Evolutionary conservation across 2,797 vertebrate genomes (phyloP).

Genomic region (Momotus momota): DNA sequence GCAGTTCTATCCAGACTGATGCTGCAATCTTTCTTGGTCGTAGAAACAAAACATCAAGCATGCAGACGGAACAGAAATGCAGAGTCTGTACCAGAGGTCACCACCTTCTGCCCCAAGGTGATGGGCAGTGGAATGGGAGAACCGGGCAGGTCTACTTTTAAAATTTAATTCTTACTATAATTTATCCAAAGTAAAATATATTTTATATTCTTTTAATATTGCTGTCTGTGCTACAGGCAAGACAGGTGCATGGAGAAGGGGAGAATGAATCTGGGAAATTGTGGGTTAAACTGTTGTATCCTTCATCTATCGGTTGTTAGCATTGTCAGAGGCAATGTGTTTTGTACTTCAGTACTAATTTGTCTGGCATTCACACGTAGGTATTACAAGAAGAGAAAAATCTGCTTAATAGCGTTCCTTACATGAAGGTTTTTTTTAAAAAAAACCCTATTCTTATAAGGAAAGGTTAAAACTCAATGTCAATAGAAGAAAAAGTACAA

Average conservation of each 20-base stretch:
- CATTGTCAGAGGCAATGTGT: background rate
- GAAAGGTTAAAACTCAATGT: constrained; percentile 55
- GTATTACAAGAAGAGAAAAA: constrained; percentile 5
- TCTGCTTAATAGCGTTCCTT: constrained; percentile 30
- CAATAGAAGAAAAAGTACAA: constrained; percentile 9
- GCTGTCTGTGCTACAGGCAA: background rate
- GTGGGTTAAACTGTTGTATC: background rate
- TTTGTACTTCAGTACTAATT: constrained; percentile 33
- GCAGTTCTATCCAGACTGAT: background rate
- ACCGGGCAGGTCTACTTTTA: fast-evolving
- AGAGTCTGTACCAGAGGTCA: background rate
- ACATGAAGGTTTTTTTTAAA: background rate
- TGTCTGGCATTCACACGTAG: constrained; percentile 10
- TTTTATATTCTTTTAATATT: background rate
- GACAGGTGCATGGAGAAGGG: background rate
- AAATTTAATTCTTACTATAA: background rate
- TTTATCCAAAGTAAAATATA: background rate
- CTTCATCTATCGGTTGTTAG: background rate
- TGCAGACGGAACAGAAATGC: background rate
- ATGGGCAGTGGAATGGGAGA: fast-evolving
- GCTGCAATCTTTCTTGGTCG: background rate
- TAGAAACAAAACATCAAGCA: background rate
- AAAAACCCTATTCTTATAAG: background rate
- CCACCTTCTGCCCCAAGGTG: background rate
- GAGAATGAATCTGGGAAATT: background rate